Evolutionary conservation across 2,797 vertebrate species (phyloP), one percentile per base, ranked within the genome.

Genomic region (Poecilia wingei): DNA sequence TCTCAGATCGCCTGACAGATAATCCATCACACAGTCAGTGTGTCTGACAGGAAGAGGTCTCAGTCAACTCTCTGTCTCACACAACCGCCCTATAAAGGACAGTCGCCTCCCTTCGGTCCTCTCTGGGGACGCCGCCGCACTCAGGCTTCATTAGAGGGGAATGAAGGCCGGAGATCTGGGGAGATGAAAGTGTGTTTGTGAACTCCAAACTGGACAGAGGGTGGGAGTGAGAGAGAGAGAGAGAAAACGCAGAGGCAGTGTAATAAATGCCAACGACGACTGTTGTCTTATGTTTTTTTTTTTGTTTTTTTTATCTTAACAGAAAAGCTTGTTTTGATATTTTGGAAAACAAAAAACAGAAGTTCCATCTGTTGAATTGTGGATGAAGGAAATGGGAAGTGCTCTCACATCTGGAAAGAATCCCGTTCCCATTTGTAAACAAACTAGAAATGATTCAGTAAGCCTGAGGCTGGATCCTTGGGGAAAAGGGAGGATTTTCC

Each of bases 11-110:
- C 69, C 92, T 94, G 95, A 95, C 94, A 93, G 84, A 92, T 94
- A 95, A 96, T 97, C 94, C 93, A 95, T 96, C 96, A 96, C 91
- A 90, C 85, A 94, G 95, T 96, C 91, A 94, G 87, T 89, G 92
- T 78, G 88, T 89, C 87, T 92, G 93, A 90, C 77, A 94, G 92
- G 90, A 92, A 93, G 92, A 90, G 86, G 91, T 95, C 93, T 94
- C 92, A n/a, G 9, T 68, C 82, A 69, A 79, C 79, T 82, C 83
- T 75, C 61, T 25, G 78, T 82, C 77, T 82, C 79, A 70, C 75
- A 89, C 80, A 14, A 8, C 6, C 80, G 74, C 68, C 83, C 89
- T 4, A 82, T 85, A 85, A 93, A 92, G 92, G 93, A 91, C 90
- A 91, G 83, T 84, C 83, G 7, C 90, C 25, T 87, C 83, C 81